These are phyloP conservation scores for Saccopteryx leptura DNA, from an alignment of 2,113 vertebrate species.

Conservation along the genomic window DNA sequence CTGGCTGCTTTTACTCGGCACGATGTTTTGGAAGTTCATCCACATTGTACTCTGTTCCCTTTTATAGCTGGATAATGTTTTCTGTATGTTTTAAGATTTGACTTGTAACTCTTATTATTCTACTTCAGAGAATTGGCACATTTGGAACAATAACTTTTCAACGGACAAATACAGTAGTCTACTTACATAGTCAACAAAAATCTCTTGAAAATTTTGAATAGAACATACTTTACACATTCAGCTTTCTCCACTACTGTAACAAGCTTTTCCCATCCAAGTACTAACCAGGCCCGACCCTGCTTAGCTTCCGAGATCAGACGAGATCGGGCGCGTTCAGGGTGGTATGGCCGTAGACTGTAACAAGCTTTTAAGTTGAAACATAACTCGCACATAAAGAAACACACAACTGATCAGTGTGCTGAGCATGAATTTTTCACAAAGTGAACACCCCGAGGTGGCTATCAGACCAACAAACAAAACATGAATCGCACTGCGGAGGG, in stretches of 20 bases:
- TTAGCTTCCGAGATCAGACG: no score
- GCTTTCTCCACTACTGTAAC: constrained; percentile 32
- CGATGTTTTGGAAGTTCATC: background rate
- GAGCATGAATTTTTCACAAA: background rate
- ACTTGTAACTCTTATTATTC: constrained; percentile 21
- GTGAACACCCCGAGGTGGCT: background rate
- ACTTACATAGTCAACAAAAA: constrained; percentile 32
- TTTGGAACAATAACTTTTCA: constrained; percentile 30
- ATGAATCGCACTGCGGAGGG: background rate
- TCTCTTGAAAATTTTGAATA: constrained; percentile 52
- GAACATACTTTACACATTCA: background rate
- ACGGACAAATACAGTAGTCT: constrained; percentile 16
- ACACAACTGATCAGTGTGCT: background rate
- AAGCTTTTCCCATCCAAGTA: no score
- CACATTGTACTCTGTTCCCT: background rate
- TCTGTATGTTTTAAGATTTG: background rate
- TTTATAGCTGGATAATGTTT: background rate
- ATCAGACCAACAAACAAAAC: background rate
- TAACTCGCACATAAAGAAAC: background rate
- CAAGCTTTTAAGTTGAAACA: constrained; percentile 45
- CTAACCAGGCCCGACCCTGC: no score
- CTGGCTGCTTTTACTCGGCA: background rate
- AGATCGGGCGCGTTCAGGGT: no score
- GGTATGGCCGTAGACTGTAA: no score
- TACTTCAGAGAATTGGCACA: constrained; percentile 14